These are phyloP conservation scores for Furcula furcula DNA, from an alignment of 2,888 invertebrate genomes.

Conservation along the genomic window DNA sequence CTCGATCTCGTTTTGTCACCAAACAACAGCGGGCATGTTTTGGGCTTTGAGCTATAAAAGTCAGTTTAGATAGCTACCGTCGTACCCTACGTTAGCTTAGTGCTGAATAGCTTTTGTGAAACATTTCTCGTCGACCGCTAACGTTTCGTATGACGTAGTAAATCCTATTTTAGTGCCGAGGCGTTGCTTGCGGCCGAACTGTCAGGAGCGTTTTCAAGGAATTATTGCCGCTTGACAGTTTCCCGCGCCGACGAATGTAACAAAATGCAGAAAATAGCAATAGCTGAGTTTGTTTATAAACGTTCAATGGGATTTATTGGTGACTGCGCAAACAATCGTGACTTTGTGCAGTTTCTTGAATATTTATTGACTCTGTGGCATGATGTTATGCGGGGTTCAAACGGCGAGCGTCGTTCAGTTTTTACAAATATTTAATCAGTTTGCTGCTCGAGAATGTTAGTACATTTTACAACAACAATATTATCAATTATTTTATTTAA, in stretches of 20 bases:
- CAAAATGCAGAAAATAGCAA: constrained; percentile 55
- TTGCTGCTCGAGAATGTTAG: too few relatives aligned
- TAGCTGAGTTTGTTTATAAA: constrained; percentile 41
- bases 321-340: constrained; percentile 29
- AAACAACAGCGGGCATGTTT: constrained; percentile 21
- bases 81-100: too few relatives aligned
- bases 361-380: constrained; percentile 36
- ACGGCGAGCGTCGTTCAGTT: too few relatives aligned
- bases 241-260: constrained; percentile 40
- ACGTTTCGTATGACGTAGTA: constrained; percentile 56
- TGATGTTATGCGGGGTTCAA: constrained; percentile 14
- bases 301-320: constrained; percentile 34
- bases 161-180: constrained; percentile 53
- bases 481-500: too few relatives aligned
- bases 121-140: constrained; percentile 33
- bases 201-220: constrained; percentile 66
- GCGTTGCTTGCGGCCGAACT: constrained; percentile 44
- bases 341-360: constrained; percentile 33
- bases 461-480: too few relatives aligned
- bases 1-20: constrained; percentile 25
- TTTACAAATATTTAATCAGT: too few relatives aligned
- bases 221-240: constrained; percentile 61
- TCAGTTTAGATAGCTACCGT: constrained; percentile 23
- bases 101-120: constrained; percentile 38
- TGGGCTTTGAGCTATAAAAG: constrained; percentile 24